Evolutionary conservation across 2,113 vertebrate species (phyloP), one percentile per base, ranked within the genome.

Genomic region (Mustela nigripes): DNA sequence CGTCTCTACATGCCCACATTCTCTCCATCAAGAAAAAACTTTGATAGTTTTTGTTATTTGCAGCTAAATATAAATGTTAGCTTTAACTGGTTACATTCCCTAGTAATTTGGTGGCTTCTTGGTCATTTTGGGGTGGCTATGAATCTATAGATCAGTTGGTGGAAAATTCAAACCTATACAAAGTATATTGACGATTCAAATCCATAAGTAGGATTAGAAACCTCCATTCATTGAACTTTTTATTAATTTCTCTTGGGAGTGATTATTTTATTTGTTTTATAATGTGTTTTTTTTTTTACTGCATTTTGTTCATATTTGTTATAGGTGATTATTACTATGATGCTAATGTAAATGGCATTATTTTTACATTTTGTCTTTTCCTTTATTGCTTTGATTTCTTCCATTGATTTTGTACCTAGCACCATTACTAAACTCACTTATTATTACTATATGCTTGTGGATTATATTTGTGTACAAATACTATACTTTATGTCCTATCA

Each of bases 1-100:
- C 5, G 0, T 24, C 50, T 0, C 5, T 16, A 12, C 50, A 8
- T 15, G 6, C 33, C 22, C 5, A 2, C 14, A 18, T 12, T 56
- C 8, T 11, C 26, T 16, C 60, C 39, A 10, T n/a, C 39, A n/a
- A 24, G 56, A n/a, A 11, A 78, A 62, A 78, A 4, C 7, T 3
- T 31, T 18, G 11, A 10, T n/a, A n/a, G 31, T 26, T 74, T 62
- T 9, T 60, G 39, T 45, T 14, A 31, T 22, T 33, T 33, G 4
- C 28, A 16, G 16, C 22, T 45, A 60, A 15, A 45, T n/a, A 62
- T 4, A 42, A 45, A 45, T 45, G 42, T 28, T 39, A 22, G 1
- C 12, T 53, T 67, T 22, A 31, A 36, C 33, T 15, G 11, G 11
- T 39, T 0, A 21, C 22, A 31, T 80, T 21, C 33, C n/a, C 15